Percentiles rank a stretch among this genome's conserved stretches.
Conservation (phyloP, 2,888 invertebrate species). For the Julus scandinavius region DNA sequence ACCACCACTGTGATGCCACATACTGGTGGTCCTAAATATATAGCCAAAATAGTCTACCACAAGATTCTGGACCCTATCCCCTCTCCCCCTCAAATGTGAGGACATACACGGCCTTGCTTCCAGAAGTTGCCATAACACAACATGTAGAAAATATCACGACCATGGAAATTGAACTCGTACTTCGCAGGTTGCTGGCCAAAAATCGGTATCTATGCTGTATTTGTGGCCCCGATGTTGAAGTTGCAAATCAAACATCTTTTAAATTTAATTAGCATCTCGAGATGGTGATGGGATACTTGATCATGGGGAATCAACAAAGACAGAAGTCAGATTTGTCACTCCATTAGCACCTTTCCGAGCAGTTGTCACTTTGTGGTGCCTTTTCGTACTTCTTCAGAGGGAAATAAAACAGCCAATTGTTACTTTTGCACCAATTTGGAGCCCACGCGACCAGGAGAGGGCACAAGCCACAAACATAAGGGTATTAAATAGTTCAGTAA, state of each 20-base stretch:
- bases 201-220: background rate
- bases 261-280: conserved; percentile 9
- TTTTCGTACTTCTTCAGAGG: background rate
- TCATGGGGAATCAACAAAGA: conserved; percentile 18
- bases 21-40: too few relatives aligned
- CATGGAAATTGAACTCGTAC: background rate
- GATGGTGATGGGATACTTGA: background rate
- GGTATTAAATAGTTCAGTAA: background rate
- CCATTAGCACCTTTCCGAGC: background rate
- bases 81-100: too few relatives aligned
- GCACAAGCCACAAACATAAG: background rate
- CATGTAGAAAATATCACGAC: too few relatives aligned
- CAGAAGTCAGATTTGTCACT: background rate
- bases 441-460: background rate
- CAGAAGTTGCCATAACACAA: too few relatives aligned
- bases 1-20: too few relatives aligned
- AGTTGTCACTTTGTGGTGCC: conserved; percentile 25
- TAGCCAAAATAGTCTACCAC: too few relatives aligned
- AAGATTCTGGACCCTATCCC: too few relatives aligned
- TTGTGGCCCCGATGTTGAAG: background rate
- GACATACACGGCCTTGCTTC: too few relatives aligned
- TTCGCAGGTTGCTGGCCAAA: background rate
- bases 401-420: conserved; percentile 38
- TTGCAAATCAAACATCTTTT: conserved; percentile 14
- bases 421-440: conserved; percentile 23